These are phyloP conservation scores for Gymnobelideus leadbeateri DNA, from an alignment of 2,113 vertebrate species.

Conservation along the genomic window DNA sequence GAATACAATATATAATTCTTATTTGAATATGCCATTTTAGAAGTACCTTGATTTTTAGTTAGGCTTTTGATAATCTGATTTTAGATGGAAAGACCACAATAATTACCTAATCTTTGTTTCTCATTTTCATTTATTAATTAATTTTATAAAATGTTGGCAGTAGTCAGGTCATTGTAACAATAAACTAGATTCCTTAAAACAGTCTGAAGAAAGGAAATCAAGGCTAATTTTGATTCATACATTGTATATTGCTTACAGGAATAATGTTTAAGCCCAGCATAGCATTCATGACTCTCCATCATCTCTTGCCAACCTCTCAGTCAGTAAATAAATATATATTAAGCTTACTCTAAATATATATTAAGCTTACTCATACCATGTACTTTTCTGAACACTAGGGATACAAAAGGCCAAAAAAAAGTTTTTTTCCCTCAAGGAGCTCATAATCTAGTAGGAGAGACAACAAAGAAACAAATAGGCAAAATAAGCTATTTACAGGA, in stretches of 20 bases:
- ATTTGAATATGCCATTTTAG: slow-evolving; percentile 64
- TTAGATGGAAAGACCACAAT: slow-evolving; percentile 74
- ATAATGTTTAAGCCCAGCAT: background rate
- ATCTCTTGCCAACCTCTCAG: background rate
- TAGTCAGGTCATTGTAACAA: slow-evolving; percentile 68
- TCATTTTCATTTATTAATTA: slow-evolving; percentile 76
- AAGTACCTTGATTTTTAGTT: slow-evolving; percentile 72
- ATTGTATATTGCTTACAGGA: slow-evolving; percentile 15
- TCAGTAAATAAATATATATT: background rate
- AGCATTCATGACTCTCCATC: background rate
- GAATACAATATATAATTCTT: slow-evolving; percentile 74
- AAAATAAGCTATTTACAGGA: background rate
- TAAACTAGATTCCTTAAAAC: slow-evolving; percentile 28
- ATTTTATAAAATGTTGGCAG: slow-evolving; percentile 72
- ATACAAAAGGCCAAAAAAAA: background rate
- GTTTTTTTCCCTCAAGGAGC: background rate
- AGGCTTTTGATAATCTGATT: slow-evolving; percentile 72
- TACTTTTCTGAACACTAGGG: background rate
- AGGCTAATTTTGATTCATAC: slow-evolving; percentile 35
- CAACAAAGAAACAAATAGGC: background rate
- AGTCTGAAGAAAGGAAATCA: background rate
- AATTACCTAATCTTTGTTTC: slow-evolving; percentile 79
- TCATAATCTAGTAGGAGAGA: background rate
- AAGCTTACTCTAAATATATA: background rate
- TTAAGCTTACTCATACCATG: background rate